phyloP scores from a whole-genome alignment of 1,140 invertebrate genomes.

The Atta texana region DNA sequence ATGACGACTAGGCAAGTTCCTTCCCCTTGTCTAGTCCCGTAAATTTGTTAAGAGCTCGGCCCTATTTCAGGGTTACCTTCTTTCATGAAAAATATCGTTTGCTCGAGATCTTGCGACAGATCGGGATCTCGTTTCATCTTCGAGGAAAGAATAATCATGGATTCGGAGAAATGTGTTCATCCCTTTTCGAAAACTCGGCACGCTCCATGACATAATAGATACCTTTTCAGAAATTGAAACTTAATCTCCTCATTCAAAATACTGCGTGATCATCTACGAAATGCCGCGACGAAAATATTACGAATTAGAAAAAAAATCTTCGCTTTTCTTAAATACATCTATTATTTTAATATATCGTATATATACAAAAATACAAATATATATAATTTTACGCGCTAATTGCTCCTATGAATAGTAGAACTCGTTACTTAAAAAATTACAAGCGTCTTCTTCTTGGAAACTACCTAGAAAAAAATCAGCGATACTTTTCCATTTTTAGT shows the following conservation, averaged over 20 bases:
- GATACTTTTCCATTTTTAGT: neutral
- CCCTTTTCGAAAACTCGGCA: neutral
- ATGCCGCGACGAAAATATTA: neutral
- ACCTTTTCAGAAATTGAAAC: constrained; percentile 17
- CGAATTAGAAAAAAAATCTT: constrained; percentile 12
- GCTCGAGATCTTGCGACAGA: neutral
- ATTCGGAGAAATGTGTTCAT: constrained; percentile 8
- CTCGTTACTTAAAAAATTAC: constrained; percentile 16
- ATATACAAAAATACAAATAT: too few species aligned
- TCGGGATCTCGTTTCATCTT: neutral
- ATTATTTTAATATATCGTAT: neutral
- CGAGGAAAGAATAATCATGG: constrained; percentile 30
- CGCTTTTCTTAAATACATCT: neutral
- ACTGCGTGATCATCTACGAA: neutral
- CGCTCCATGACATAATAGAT: neutral
- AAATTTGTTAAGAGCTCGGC: constrained; percentile 8
- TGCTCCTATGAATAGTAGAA: neutral
- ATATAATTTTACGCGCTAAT: neutral
- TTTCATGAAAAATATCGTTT: constrained; percentile 22
- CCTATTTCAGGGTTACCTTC: constrained; percentile 21
- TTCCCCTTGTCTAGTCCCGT: neutral
- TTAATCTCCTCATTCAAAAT: constrained; percentile 21
- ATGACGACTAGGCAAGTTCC: neutral
- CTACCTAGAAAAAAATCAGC: neutral
- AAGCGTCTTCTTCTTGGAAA: neutral